phyloP scores from a whole-genome alignment of 2,113 vertebrate species.

The Corythaeola cristata region DNA sequence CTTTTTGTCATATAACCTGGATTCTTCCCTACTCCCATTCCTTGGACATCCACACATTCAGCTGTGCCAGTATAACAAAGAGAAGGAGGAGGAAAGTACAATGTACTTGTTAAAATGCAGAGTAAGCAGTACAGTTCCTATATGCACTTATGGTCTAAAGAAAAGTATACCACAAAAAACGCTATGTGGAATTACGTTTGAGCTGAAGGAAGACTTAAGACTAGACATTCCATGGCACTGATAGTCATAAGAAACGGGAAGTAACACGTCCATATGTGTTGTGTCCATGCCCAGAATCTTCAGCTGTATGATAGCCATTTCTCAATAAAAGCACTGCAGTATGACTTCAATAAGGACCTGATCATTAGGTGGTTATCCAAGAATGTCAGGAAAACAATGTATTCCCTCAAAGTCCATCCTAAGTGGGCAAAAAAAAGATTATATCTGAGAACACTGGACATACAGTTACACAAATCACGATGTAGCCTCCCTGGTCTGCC shows the following conservation, averaged over 20 bases:
- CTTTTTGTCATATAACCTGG: background rate
- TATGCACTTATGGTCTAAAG: background rate
- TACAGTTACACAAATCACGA: background rate
- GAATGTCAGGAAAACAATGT: background rate
- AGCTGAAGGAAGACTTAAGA: background rate
- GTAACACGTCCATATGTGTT: background rate
- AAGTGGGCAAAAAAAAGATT: background rate
- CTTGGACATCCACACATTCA: background rate
- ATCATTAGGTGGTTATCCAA: background rate
- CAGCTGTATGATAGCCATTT: background rate
- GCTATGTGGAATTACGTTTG: background rate
- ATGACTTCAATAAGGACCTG: background rate
- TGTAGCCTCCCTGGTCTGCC: background rate
- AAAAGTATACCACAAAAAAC: background rate
- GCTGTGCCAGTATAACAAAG: background rate
- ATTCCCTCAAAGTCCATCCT: background rate
- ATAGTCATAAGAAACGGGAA: background rate
- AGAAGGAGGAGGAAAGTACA: background rate
- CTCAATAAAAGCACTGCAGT: background rate
- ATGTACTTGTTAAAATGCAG: background rate
- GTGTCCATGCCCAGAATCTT: background rate
- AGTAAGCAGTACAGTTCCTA: background rate
- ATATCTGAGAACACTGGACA: background rate
- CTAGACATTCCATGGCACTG: background rate
- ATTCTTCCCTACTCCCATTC: background rate